A percentile compares a stretch with the other conserved stretches of the same genome.
phyloP scores from a whole-genome alignment of 2,888 invertebrate genomes.

The Malacosoma neustria region DNA sequence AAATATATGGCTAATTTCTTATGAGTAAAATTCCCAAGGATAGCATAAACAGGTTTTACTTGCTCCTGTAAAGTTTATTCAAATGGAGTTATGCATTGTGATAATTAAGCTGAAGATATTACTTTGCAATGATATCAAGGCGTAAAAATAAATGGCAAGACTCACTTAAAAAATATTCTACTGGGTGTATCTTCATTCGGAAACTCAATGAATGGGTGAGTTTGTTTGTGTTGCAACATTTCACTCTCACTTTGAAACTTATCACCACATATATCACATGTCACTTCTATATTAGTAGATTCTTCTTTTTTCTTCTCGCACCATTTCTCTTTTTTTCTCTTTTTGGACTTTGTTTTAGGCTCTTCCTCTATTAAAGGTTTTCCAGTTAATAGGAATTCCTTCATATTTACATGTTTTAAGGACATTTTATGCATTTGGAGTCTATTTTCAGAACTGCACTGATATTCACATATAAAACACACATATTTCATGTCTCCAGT shows the following conservation, averaged over 20 bases:
- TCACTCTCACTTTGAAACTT: constrained; percentile 38
- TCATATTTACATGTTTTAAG: constrained; percentile 55
- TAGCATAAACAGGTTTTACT: too few relatives aligned
- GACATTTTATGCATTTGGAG: constrained; percentile 53
- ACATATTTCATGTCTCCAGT: constrained; percentile 66
- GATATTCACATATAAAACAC: constrained; percentile 65
- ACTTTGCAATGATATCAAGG: too few relatives aligned
- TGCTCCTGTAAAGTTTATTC: too few relatives aligned
- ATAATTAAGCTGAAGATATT: too few relatives aligned
- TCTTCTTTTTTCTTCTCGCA: constrained; percentile 23
- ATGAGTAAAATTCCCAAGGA: too few relatives aligned
- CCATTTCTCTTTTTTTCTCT: constrained; percentile 29
- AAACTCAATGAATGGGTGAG: constrained; percentile 66
- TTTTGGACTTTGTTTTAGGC: constrained; percentile 30
- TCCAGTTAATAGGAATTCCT: constrained; percentile 48
- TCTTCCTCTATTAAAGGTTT: constrained; percentile 33
- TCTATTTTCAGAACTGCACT: constrained; percentile 58
- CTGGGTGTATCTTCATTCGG: constrained; percentile 63
- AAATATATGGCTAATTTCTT: too few relatives aligned
- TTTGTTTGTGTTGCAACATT: constrained; percentile 60
- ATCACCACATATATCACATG: constrained; percentile 64
- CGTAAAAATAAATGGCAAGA: constrained; percentile 21
- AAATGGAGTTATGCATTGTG: too few relatives aligned
- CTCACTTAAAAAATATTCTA: constrained; percentile 67
- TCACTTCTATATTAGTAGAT: constrained; percentile 18